Evolutionary conservation across 1,140 invertebrate species (phyloP), one percentile per base, ranked within the genome.

Genomic region (Rhopalosiphum maidis): DNA sequence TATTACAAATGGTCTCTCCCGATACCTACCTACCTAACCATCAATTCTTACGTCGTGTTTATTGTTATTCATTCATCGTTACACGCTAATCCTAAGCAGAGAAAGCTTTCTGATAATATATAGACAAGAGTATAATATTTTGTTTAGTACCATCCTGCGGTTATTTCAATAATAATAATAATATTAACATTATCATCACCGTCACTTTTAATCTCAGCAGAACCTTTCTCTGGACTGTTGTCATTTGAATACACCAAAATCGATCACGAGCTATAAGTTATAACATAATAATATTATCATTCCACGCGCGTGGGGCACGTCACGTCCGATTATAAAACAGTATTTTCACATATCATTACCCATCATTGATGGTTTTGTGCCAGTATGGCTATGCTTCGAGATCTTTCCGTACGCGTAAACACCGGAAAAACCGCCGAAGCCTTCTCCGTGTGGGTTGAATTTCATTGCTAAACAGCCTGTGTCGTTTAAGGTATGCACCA

Each of bases 351-450:
- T 83, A 83, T 37, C 35, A 83, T 85, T 25, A 25, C 2, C 23
- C 41, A 85, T 41, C 37, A 41, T 85, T 85, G 41, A 41, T 9
- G 35, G 22, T 85, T 43, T 41, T 85, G 41, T 85, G 22, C 9
- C 37, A 37, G 23, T 41, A 21, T 35, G 2, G 48, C 9, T 68
- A 77, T 46, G 23, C 37, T 25, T 23, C 23, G 25, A 88, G 86
- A 88, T 88, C 86, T 35, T 35, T 35, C 6, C 18, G 21, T 35
- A 23, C 6, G 86, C 86, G 60, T 91, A 91, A 91, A 91, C 60
- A 91, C 90, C 90, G 90, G 90, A 91, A 91, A 91, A 91, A 60
- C 90, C 51, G 15, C 54, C n/a, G 89, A 90, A 91, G 90, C 90
- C 41, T n/a, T 46, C 43, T n/a, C 35, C 30, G 90, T n/a, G 15